Conservation (phyloP, 2,888 invertebrate species). For the Gisinianus flammeolus region DNA sequence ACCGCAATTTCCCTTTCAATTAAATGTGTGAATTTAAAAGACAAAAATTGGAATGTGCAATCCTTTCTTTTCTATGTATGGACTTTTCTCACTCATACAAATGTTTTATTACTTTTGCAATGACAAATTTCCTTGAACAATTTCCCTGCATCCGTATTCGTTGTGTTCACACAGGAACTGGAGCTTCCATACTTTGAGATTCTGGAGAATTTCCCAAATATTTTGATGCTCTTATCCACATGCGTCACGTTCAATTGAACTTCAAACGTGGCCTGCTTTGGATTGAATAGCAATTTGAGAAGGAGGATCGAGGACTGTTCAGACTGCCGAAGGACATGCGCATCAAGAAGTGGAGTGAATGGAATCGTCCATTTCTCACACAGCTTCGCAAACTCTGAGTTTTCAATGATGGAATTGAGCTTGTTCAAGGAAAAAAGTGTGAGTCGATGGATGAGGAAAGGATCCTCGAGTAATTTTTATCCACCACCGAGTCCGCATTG, state of each 20-base stretch:
- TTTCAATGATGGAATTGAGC: not conserved
- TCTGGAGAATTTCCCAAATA: too few relatives aligned
- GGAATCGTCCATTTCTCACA: not conserved
- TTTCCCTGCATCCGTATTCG: too few relatives aligned
- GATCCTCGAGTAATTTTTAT: not conserved
- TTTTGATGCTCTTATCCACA: too few relatives aligned
- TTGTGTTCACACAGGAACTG: too few relatives aligned
- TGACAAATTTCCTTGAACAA: too few relatives aligned
- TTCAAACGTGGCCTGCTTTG: not conserved
- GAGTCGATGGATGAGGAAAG: not conserved
- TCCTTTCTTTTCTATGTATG: too few relatives aligned
- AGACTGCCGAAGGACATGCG: not conserved
- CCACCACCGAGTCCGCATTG: not conserved
- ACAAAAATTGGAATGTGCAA: too few relatives aligned
- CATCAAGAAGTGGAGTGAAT: not conserved
- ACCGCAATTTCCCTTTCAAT: too few relatives aligned
- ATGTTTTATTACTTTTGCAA: too few relatives aligned
- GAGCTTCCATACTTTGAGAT: too few relatives aligned
- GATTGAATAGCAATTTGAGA: not conserved
- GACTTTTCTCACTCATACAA: too few relatives aligned
- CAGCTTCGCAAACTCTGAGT: not conserved
- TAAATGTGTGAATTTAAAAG: too few relatives aligned
- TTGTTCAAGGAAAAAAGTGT: not conserved
- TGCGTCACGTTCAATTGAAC: not conserved
- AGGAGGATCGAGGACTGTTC: not conserved